Percentiles rank a stretch among this genome's conserved stretches.
Evolutionary conservation across 2,113 vertebrate genomes (phyloP).

Genomic region (Gallinago paraguaiae): DNA sequence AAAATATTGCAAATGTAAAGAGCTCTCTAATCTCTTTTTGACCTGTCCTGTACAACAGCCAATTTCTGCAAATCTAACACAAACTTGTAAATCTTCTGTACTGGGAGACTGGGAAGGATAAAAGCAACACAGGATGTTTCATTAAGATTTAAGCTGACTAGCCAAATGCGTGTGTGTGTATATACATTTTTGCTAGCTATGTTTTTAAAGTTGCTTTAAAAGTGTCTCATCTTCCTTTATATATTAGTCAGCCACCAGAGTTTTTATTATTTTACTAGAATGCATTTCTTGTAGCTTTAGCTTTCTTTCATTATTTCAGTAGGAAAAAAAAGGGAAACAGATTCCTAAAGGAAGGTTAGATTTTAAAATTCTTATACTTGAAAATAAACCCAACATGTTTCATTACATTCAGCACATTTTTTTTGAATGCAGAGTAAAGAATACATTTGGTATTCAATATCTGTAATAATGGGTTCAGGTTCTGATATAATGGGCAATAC

Average conservation of each 20-base stretch:
- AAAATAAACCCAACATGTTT: neutral
- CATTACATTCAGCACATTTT: neutral
- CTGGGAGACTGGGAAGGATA: neutral
- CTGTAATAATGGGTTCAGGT: neutral
- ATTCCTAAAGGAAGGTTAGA: neutral
- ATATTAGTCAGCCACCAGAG: neutral
- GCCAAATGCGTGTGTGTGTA: neutral
- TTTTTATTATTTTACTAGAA: neutral
- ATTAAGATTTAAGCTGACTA: constrained; percentile 20
- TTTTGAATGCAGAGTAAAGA: neutral
- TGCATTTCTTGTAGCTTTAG: neutral
- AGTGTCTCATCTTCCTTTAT: neutral
- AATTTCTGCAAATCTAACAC: constrained; percentile 13
- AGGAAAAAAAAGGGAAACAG: neutral
- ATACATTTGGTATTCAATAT: neutral
- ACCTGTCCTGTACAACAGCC: neutral
- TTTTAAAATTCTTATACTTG: neutral
- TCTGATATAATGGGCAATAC: neutral
- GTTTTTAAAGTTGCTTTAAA: neutral
- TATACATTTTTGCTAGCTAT: neutral
- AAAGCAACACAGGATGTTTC: neutral
- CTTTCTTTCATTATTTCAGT: neutral
- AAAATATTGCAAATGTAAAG: neutral
- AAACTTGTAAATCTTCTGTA: constrained; percentile 19
- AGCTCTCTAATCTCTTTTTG: constrained; percentile 24